Evolutionary conservation across 2,797 vertebrate genomes (phyloP).

Genomic region (Fratercula arctica): DNA sequence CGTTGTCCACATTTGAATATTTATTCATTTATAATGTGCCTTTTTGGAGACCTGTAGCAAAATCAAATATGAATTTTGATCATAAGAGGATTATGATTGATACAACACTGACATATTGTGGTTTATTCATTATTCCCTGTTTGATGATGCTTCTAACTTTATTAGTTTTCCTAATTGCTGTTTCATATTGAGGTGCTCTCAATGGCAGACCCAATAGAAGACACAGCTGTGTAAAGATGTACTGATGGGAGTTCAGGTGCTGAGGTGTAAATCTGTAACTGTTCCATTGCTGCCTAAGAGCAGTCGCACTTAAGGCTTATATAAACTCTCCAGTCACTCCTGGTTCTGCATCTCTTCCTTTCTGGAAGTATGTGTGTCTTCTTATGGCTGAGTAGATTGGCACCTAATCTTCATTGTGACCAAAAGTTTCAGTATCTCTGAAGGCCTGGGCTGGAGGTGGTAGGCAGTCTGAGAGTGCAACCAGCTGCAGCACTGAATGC

Average conservation of each 20-base stretch:
- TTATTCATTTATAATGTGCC: background rate
- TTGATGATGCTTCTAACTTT: background rate
- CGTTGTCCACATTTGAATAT: background rate
- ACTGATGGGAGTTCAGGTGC: background rate
- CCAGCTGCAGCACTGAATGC: accelerated
- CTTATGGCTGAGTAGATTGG: background rate
- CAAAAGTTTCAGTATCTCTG: background rate
- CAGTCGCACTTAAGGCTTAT: background rate
- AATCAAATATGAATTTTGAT: background rate
- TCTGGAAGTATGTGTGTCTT: background rate
- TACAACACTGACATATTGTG: background rate
- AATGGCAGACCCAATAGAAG: background rate
- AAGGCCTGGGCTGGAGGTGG: background rate
- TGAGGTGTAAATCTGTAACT: background rate
- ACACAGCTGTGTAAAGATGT: background rate
- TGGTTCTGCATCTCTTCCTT: background rate
- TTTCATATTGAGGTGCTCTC: background rate
- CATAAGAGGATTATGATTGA: background rate
- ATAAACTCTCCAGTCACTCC: background rate
- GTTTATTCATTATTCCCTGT: background rate
- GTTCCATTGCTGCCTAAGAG: background rate
- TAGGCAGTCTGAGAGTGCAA: background rate
- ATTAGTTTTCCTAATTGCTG: background rate
- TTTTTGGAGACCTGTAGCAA: background rate
- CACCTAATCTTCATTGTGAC: background rate